Evolutionary conservation across 2,113 vertebrate species (phyloP).

Genomic region (Lepus americanus): DNA sequence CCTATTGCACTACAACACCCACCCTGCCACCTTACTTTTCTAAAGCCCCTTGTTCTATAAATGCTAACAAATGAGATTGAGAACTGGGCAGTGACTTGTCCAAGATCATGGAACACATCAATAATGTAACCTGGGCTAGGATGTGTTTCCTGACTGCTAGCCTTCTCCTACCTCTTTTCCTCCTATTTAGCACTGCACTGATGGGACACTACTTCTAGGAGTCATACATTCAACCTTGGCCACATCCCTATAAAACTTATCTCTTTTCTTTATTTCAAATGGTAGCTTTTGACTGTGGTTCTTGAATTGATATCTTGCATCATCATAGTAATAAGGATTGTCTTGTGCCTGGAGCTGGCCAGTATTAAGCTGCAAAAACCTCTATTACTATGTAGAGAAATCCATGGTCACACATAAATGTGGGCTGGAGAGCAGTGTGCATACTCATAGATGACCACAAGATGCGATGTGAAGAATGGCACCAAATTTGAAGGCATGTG

Average conservation of each 20-base stretch:
- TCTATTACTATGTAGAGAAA: constrained; percentile 12
- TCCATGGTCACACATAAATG: neutral
- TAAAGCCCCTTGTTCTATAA: neutral
- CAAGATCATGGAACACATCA: constrained; percentile 8
- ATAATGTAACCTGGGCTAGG: neutral
- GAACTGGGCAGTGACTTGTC: neutral
- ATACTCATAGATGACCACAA: neutral
- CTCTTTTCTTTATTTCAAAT: constrained; percentile 19
- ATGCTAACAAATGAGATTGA: constrained; percentile 37
- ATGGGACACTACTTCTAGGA: neutral
- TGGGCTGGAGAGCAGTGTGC: neutral
- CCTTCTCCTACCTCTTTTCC: neutral
- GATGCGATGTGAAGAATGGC: neutral
- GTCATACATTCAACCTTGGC: neutral
- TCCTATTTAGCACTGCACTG: neutral
- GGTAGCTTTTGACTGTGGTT: constrained; percentile 50
- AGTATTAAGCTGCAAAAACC: neutral
- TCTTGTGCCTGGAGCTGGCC: neutral
- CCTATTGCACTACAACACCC: too few species aligned
- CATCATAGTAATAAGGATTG: constrained; percentile 33
- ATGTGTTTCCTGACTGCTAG: neutral
- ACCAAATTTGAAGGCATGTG: constrained; percentile 8
- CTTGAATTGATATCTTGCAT: constrained; percentile 58
- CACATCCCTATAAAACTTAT: neutral
- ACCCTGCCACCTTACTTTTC: too few species aligned